Evolutionary conservation across 1,140 invertebrate species (phyloP), one percentile per base, ranked within the genome.

Genomic region (Ptiloglossa arizonensis): DNA sequence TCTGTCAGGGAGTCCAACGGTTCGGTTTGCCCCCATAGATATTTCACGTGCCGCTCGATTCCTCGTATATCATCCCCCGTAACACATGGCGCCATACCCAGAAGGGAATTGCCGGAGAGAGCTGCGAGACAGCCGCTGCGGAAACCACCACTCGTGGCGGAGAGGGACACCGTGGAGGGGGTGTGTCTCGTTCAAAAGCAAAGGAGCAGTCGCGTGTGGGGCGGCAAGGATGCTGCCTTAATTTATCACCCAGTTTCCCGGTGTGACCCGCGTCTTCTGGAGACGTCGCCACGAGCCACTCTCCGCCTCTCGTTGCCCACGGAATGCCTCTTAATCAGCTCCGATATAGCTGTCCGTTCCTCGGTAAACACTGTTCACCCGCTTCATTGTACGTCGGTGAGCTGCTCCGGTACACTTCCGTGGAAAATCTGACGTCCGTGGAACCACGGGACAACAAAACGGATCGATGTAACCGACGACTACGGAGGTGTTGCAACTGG

Each of bases 81-180:
- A 89, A 87, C 88, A 88, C 88, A 87, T 88, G 88, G 86, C 83
- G 83, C 85, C 83, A 80, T 86, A 78, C 81, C 85, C 67, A 81
- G 80, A 71, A 79, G 72, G 78, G 81, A 78, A 79, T 72, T 70
- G 75, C 60, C 48, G 52, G 81, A 57, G 50, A 50, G 74, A 48
- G 62, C 11, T 50, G 41, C 2, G 66, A 69, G 78, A 62, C 54
- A 64, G 35, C 56, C 54, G 29, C 27, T 38, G 67, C 11, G 57
- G 19, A 41, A 22, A 8, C 50, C 19, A 4, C 15, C n/a, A n/a
- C n/a, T n/a, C n/a, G n/a, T n/a, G n/a, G n/a, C n/a, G n/a, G n/a
- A 17, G 62, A 35, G 35, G 41, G 41, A 13, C 13, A n/a, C n/a
- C n/a, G 8, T 2, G 11, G 52, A 72, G 70, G 41, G 52, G 81